phyloP scores from a whole-genome alignment of 2,113 vertebrate species.

The Columba janthina region DNA sequence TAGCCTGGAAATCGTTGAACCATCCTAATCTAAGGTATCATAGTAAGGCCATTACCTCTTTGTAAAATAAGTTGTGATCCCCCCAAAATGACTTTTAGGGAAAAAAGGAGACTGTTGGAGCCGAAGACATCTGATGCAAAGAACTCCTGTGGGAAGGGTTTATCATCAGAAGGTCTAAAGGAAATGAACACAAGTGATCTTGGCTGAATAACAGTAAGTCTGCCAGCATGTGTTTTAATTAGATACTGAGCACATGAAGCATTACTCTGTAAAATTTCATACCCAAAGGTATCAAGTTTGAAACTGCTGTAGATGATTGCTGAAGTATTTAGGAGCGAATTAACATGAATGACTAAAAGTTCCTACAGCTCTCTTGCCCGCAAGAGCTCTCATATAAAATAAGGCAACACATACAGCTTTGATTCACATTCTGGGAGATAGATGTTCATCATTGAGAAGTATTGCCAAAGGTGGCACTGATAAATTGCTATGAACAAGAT shows the following conservation, averaged over 20 bases:
- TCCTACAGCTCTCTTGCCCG: conserved; percentile 3
- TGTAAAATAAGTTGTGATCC: background rate
- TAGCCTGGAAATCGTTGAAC: background rate
- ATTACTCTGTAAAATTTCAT: background rate
- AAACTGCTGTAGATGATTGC: conserved; percentile 1
- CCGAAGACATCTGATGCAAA: background rate
- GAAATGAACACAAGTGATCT: background rate
- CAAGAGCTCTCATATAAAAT: background rate
- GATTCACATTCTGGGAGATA: background rate
- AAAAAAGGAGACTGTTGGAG: background rate
- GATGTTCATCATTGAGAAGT: background rate
- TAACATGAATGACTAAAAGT: background rate
- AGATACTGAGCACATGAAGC: background rate
- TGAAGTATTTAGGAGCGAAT: background rate
- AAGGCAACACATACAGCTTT: background rate
- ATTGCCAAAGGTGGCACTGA: conserved; percentile 4
- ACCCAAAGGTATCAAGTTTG: background rate
- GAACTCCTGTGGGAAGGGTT: background rate
- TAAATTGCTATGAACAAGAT: conserved; percentile 13
- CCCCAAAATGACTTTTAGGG: background rate
- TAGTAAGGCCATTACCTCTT: background rate
- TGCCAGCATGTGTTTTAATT: background rate
- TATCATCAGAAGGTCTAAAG: background rate
- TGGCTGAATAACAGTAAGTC: background rate
- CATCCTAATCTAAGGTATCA: background rate